phyloP scores from a whole-genome alignment of 2,797 vertebrate genomes.

The Acanthurus leucopareius region DNA sequence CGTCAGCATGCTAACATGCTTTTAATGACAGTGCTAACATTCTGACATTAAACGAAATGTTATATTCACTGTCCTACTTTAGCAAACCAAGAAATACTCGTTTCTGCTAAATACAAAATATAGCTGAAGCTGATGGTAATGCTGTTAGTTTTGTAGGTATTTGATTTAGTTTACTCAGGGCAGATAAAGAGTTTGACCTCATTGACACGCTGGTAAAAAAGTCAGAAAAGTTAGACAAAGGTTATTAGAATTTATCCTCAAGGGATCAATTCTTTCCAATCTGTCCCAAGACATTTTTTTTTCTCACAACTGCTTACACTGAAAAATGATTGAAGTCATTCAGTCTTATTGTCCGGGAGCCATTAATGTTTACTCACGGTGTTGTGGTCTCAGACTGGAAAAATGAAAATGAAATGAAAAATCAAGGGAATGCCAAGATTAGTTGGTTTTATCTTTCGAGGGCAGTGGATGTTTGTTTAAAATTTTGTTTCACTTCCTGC shows the following conservation, averaged over 20 bases:
- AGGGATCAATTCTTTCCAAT: too few species aligned
- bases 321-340: conserved; percentile 4
- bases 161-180: not conserved
- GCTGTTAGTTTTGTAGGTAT: not conserved
- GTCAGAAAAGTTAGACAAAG: not conserved
- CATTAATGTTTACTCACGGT: too few species aligned
- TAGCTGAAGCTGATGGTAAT: not conserved
- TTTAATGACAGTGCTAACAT: not conserved
- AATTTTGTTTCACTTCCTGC: not conserved
- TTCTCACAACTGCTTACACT: too few species aligned
- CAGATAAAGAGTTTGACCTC: not conserved
- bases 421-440: too few species aligned
- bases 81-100: not conserved
- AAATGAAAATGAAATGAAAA: too few species aligned
- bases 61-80: not conserved
- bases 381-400: too few species aligned
- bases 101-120: not conserved
- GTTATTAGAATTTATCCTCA: not conserved
- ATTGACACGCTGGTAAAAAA: not conserved
- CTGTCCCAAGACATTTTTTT: not conserved
- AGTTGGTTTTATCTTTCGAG: not conserved
- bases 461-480: not conserved
- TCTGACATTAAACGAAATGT: not conserved
- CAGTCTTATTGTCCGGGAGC: not conserved
- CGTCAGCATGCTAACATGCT: not conserved